A percentile compares a stretch with the other conserved stretches of the same genome.
Conservation (phyloP, 2,797 vertebrate species). For the Lacerta agilis region DNA sequence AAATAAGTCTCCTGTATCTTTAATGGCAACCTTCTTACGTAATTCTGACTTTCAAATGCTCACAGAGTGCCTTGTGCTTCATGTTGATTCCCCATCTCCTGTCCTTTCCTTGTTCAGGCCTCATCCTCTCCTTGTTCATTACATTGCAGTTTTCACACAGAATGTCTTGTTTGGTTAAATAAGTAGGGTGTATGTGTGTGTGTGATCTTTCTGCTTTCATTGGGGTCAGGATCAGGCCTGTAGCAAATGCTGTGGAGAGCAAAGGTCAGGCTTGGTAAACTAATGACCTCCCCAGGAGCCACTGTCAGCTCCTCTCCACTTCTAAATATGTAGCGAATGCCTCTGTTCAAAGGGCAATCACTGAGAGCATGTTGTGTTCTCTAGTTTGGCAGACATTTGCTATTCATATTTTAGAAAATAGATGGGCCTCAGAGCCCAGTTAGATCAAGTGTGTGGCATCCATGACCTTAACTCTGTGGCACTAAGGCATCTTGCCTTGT, state of each 20-base stretch:
- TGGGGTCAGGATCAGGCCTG: conserved; percentile 32
- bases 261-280: conserved; percentile 41
- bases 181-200: no score
- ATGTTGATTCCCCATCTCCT: background rate
- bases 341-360: conserved; percentile 23
- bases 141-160: background rate
- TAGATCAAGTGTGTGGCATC: background rate
- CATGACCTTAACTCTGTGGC: background rate
- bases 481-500: background rate
- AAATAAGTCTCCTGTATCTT: background rate
- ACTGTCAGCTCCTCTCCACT: conserved; percentile 52
- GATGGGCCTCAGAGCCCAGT: background rate
- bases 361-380: conserved; percentile 8
- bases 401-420: conserved; percentile 5
- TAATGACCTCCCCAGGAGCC: conserved; percentile 58
- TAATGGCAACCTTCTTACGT: background rate
- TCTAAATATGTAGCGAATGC: conserved; percentile 33
- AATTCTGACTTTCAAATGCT: conserved; percentile 14
- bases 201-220: background rate
- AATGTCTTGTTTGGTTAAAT: background rate
- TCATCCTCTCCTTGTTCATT: background rate
- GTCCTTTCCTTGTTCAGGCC: background rate
- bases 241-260: conserved; percentile 32
- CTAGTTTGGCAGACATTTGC: conserved; percentile 11
- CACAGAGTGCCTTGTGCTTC: background rate